Base-by-base conservation (phyloP, 37 sponge, comb jelly and placozoan species). In the Aphrocallistes beatrix region DNA sequence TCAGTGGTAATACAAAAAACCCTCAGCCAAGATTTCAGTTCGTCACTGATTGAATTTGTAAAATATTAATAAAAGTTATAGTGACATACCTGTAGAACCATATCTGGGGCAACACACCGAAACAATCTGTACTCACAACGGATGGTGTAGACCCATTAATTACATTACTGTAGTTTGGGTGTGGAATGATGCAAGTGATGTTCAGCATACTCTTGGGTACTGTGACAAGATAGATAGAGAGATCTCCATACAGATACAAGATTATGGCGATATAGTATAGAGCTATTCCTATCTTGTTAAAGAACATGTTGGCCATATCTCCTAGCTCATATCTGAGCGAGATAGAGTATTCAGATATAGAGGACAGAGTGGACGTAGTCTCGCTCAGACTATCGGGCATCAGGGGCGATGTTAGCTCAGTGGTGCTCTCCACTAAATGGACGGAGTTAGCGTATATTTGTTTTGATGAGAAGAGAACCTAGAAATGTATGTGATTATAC, bases 181-280 rank as follows among this genome's bases (percentile, higher is more conserved):
- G 75, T 28, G 75, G 75, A 19, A 60, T 60, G 34, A 60, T 60
- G 34, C 75, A 60, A 30, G 75, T 60, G 10, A 60, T 30, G 21
- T 60, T 60, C 10, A 60, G 32, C 75, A 60, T 25, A 60, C 75
- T 60, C 82, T 94, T 95, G 36, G 96, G 91, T 1, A 95, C 93
- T 42, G 94, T 90, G 1, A 95, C 94, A 87, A 93, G 92, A 86
- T 95, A 99, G 34, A 99, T 95, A 45, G 96, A 90, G 39, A 99
- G 89, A 86, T 99, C 99, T 17, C 99, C 99, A 83, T 92, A 95
- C 38, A 99, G 87, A 84, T 99, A 99, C 69, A 99, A 82, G 32
- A 92, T 89, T 17, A 95, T 90, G 42, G 85, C 82, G 6, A 99
- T 38, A 87, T 99, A 99, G 89, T 94, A 99, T 51, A 93, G 51